Evolutionary conservation across 1,140 invertebrate genomes (phyloP), one percentile per base, ranked within the genome.

Genomic region (Euborellia annulipes): DNA sequence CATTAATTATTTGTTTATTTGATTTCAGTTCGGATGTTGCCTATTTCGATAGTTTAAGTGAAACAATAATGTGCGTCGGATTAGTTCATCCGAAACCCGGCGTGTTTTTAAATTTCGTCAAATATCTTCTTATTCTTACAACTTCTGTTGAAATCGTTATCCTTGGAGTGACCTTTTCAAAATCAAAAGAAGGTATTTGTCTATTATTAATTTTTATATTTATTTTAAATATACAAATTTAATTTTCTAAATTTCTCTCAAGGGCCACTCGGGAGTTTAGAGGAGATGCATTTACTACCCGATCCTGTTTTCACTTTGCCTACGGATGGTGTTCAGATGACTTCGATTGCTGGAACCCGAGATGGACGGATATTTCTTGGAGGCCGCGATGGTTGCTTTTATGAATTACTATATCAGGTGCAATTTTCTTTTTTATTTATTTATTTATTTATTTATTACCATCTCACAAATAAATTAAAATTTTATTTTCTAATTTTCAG

Each of bases 391-490:
- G 92, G 94, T 11, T 85, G 79, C 54, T 63, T 99, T 1, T 97
- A 88, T 73, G 95, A 99, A 77, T 79, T 98, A 53, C 75, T 75
- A 54, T 99, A 98, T 69, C 86, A 91, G 69, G 85, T 86, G 23
- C n/a, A n/a, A n/a, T n/a, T n/a, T n/a, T n/a, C n/a, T n/a, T n/a
- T n/a, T n/a, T n/a, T n/a, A n/a, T n/a, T n/a, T n/a, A n/a, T n/a
- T n/a, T n/a, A n/a, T n/a, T n/a, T n/a, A n/a, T n/a, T n/a, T n/a
- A n/a, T n/a, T n/a, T n/a, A n/a, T n/a, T n/a, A n/a, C n/a, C n/a
- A n/a, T n/a, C n/a, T n/a, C n/a, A n/a, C n/a, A n/a, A n/a, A n/a
- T n/a, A n/a, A n/a, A n/a, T n/a, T n/a, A n/a, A n/a, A n/a, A n/a
- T n/a, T n/a, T n/a, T n/a, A n/a, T n/a, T n/a, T n/a, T n/a, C n/a